Evolutionary conservation across 2,113 vertebrate genomes (phyloP).

Genomic region (Anthoscopus minutus): DNA sequence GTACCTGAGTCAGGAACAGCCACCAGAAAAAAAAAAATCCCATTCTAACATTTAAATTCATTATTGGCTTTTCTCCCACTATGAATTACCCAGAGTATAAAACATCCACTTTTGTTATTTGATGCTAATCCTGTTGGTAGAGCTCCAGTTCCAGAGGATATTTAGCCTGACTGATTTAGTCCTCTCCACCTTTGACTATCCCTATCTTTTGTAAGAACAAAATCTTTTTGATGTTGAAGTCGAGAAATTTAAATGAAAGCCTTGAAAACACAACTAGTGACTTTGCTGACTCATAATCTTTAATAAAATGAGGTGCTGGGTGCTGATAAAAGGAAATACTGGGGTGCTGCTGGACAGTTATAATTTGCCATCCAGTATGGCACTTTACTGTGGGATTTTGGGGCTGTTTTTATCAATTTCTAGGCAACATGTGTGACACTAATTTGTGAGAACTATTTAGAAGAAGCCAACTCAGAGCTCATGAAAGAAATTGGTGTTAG

Average conservation of each 20-base stretch:
- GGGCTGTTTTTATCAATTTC: neutral
- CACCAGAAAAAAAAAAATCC: neutral
- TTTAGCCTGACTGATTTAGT: neutral
- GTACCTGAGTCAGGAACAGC: neutral
- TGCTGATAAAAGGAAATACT: neutral
- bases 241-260: neutral
- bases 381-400: neutral
- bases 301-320: neutral
- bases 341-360: neutral
- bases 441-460: neutral
- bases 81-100: slow-evolving; percentile 10
- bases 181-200: neutral
- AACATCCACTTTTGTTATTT: slow-evolving; percentile 11
- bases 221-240: neutral
- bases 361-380: neutral
- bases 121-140: slow-evolving; percentile 4
- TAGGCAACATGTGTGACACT: neutral
- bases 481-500: neutral
- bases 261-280: neutral
- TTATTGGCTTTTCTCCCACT: neutral
- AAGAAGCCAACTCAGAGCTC: neutral
- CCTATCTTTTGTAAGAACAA: neutral
- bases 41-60: neutral
- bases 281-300: neutral
- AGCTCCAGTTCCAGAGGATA: slow-evolving; percentile 14